Conservation (phyloP, 2,113 vertebrate genomes). For the Bubalus kerabau region DNA sequence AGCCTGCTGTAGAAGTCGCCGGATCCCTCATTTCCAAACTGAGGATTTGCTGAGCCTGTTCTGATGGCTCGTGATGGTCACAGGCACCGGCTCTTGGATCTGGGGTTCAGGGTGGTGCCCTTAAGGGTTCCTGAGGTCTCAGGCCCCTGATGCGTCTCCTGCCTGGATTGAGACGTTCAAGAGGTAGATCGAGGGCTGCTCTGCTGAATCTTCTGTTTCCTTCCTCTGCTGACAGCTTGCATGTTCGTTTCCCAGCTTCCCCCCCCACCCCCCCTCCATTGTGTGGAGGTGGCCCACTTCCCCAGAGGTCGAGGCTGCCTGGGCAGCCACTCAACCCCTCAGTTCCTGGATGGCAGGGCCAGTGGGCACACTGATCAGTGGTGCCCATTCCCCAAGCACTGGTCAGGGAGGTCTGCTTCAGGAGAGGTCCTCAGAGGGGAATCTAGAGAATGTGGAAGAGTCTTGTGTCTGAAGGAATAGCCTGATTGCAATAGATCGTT, state of each 20-base stretch:
- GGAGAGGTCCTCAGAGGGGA: background rate
- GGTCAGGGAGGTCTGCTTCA: background rate
- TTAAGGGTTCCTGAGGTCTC: too few relatives aligned
- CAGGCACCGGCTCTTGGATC: rapidly evolving
- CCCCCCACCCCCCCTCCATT: rapidly evolving
- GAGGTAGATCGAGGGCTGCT: rapidly evolving
- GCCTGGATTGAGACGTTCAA: background rate
- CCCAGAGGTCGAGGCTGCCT: background rate
- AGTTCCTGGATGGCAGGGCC: background rate
- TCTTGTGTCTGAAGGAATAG: background rate
- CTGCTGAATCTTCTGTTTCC: background rate
- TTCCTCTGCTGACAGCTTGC: background rate
- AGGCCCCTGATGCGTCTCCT: rapidly evolving
- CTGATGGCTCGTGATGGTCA: rapidly evolving
- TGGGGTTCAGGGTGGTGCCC: too few relatives aligned
- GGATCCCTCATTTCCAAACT: background rate
- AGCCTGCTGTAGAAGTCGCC: background rate
- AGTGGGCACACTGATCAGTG: rapidly evolving
- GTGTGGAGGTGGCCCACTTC: rapidly evolving
- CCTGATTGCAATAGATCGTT: background rate
- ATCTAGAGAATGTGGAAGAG: background rate
- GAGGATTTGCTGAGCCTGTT: background rate
- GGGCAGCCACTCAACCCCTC: background rate
- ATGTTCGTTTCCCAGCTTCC: background rate
- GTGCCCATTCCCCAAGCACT: rapidly evolving